Conservation (phyloP, 2,797 vertebrate genomes). For the Dipus sagitta region DNA sequence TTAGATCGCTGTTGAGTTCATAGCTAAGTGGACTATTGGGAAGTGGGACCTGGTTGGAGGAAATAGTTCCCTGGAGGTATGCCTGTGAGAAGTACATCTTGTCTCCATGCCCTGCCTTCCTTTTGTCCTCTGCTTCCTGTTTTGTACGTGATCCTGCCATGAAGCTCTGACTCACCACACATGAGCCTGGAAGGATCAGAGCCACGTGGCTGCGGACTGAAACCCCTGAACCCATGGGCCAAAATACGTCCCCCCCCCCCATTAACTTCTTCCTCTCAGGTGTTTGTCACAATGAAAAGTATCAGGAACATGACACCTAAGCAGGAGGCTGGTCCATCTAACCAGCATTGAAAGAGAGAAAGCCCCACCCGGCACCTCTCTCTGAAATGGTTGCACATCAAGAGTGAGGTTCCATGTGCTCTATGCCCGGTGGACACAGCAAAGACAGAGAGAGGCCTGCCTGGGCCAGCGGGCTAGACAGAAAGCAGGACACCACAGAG, state of each 20-base stretch:
- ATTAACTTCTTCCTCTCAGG: not conserved
- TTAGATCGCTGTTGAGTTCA: not conserved
- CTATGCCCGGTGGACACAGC: not conserved
- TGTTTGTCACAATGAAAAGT: not conserved
- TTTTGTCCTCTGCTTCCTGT: not conserved
- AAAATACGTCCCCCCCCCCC: not conserved
- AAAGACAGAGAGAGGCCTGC: not conserved
- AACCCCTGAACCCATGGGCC: not conserved
- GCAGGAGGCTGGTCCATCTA: too few relatives aligned
- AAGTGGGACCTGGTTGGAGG: not conserved
- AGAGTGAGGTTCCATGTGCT: not conserved
- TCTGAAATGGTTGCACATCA: not conserved
- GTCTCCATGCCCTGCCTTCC: not conserved
- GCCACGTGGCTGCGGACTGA: not conserved
- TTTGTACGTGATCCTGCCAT: not conserved
- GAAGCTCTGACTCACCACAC: not conserved
- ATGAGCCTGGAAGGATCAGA: not conserved
- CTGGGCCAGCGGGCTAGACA: not conserved
- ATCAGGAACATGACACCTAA: not conserved
- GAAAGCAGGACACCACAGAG: not conserved
- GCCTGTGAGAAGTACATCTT: not conserved
- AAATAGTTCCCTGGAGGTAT: not conserved
- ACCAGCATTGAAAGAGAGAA: not conserved
- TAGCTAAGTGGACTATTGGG: not conserved
- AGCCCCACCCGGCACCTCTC: not conserved